Evolutionary conservation across 2,113 vertebrate genomes (phyloP), one percentile per base, ranked within the genome.

Genomic region (Artemisiospiza belli): DNA sequence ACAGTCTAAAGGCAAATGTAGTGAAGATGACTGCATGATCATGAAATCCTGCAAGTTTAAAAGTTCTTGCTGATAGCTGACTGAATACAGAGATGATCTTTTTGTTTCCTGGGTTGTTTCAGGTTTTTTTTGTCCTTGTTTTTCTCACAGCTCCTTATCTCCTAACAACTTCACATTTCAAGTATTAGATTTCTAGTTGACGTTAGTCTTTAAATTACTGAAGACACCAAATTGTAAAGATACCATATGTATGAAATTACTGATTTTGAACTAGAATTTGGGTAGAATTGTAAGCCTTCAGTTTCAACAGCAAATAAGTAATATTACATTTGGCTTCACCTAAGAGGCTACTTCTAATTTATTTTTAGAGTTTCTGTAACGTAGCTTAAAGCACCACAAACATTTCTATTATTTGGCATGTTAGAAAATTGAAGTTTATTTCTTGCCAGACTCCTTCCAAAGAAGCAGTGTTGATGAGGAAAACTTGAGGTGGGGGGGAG

Each of bases 371-470:
- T 94, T 92, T 76, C 51, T 74, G 14, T 92, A 62, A 21, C 10
- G 5, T 49, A 52, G 15, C 15, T 83, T 69, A 25, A 83, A 85
- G 64, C 12, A 1, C 1, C 30, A 20, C 33, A 64, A 76, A 63
- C 15, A 25, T 20, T 90, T 75, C 2, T 58, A 28, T 63, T 80
- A 83, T 70, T 90, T 92, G 30, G 33, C 44, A 39, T 74, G 31
- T 70, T 90, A 81, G 80, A 84, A 85, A 94, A 57, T 11, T 54
- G 35, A 75, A 77, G 33, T 83, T 93, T 85, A 28, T 90, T 90
- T 90, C 76, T 94, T 90, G 63, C 25, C 76, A 88, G 41, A 82
- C 81, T 84, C 27, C n/a, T 90, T 92, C 81, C 77, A 91, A 84
- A 91, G 62, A 68, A 84, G 54, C 33, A 79, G 51, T 81, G 69